Conservation (phyloP, 2,888 invertebrate genomes). For the Philhelius pedissequus region DNA sequence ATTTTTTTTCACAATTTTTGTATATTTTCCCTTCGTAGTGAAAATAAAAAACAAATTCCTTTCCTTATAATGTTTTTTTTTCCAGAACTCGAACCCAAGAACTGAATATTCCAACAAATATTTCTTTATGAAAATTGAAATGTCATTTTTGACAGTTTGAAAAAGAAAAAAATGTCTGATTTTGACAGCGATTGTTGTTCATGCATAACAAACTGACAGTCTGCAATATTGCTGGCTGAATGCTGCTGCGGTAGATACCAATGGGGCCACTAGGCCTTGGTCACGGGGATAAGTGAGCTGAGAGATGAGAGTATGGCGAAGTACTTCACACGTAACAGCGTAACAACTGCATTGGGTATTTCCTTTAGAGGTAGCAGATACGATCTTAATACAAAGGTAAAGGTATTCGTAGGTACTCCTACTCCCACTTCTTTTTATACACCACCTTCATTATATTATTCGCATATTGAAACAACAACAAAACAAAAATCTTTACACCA, state of each 20-base stretch:
- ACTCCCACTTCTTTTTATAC: constrained; percentile 50
- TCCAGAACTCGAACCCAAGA: background rate
- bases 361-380: background rate
- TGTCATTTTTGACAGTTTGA: constrained; percentile 5
- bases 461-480: constrained; percentile 36
- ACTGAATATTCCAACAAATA: background rate
- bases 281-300: constrained; percentile 11
- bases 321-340: constrained; percentile 11
- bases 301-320: background rate
- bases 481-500: constrained; percentile 30
- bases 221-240: constrained; percentile 29
- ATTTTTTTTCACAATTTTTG: background rate
- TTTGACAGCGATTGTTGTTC: constrained; percentile 3
- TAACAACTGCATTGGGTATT: constrained; percentile 48
- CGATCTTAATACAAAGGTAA: constrained; percentile 19
- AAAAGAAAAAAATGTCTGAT: background rate
- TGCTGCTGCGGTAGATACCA: constrained; percentile 18
- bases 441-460: constrained; percentile 25
- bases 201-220: constrained; percentile 21
- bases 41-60: background rate
- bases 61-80: background rate
- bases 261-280: constrained; percentile 63
- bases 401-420: constrained; percentile 11
- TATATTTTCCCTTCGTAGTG: background rate
- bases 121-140: constrained; percentile 5